Evolutionary conservation across 2,797 vertebrate genomes (phyloP).

Genomic region (Meriones psammophilus): DNA sequence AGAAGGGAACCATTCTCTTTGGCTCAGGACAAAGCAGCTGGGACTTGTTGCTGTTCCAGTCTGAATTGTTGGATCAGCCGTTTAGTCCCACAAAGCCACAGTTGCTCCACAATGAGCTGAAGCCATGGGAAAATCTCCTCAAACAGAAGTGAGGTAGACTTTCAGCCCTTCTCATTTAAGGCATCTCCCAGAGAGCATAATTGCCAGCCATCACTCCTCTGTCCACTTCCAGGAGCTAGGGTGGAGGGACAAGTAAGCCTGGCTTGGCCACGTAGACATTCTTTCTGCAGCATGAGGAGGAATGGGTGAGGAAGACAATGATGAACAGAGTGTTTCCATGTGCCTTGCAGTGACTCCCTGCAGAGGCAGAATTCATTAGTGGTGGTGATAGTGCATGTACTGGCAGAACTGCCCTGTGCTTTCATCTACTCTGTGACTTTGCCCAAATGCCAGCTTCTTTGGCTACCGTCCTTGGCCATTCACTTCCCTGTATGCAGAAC

Average conservation of each 20-base stretch:
- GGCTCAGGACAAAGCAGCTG: not conserved
- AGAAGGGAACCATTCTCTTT: not conserved
- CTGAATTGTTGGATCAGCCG: not conserved
- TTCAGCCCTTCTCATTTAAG: not conserved
- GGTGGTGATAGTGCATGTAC: not conserved
- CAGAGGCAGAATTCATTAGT: not conserved
- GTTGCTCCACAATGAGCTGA: not conserved
- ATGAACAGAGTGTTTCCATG: not conserved
- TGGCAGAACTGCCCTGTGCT: not conserved
- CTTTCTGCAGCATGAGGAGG: not conserved
- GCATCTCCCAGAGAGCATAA: not conserved
- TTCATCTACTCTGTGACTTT: not conserved
- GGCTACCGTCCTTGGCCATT: too few relatives aligned
- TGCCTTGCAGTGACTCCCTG: not conserved
- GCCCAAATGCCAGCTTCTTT: not conserved
- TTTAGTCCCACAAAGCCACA: not conserved
- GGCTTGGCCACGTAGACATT: not conserved
- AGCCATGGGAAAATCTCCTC: not conserved
- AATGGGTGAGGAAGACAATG: not conserved
- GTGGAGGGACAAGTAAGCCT: not conserved
- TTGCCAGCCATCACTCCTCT: not conserved
- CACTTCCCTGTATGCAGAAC: rapidly evolving
- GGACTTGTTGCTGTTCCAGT: not conserved
- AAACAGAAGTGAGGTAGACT: not conserved
- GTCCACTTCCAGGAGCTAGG: not conserved